Base-by-base conservation (phyloP, 1,140 invertebrate genomes). In the Bemisia tabaci region DNA sequence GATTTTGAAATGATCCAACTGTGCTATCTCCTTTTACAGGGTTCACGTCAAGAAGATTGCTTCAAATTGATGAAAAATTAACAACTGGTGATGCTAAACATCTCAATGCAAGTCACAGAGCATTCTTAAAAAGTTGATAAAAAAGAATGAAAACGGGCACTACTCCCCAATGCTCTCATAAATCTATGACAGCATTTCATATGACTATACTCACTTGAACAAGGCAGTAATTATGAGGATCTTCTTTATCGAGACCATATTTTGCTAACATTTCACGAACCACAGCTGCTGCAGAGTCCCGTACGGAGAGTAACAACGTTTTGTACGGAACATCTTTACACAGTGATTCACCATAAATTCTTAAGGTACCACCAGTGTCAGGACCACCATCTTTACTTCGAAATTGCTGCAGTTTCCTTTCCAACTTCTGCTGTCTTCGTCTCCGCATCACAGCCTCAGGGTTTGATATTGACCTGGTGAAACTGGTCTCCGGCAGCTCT, bases 391-490 rank as follows among this genome's bases (percentile, higher is more conserved):
- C 73, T 70, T 93, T 90, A 67, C 89, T 93, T 26, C 92, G 83
- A 78, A 98, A 98, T 77, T 98, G 93, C 76, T 97, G 92, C 70
- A 99, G 79, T 77, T 97, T 98, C 72, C 92, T 88, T 78, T 99
- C 96, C 61, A 99, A 81, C 77, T 97, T 98, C 77, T 97, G 94
- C 75, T 98, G 95, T n/a, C 97, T 80, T 67, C 95, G 81, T 39
- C 96, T 84, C 68, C 95, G 84, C 97, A 99, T 98, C 65, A 99
- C 97, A 65, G 95, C 94, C 82, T 99, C 97, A 12, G 97, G 97
- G 82, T 99, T 99, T 63, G 95, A 98, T 75, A 99, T 98, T 70
- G 94, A 97, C 69, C 97, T 82, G 22, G 95, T 98, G 78, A 99
- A 99, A 75, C 92, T 95, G 26, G 94, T 97, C 81, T 98, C 95